These are phyloP conservation scores for Trissoscelio sp. DNA, from an alignment of 2,888 invertebrate genomes.

Conservation along the genomic window DNA sequence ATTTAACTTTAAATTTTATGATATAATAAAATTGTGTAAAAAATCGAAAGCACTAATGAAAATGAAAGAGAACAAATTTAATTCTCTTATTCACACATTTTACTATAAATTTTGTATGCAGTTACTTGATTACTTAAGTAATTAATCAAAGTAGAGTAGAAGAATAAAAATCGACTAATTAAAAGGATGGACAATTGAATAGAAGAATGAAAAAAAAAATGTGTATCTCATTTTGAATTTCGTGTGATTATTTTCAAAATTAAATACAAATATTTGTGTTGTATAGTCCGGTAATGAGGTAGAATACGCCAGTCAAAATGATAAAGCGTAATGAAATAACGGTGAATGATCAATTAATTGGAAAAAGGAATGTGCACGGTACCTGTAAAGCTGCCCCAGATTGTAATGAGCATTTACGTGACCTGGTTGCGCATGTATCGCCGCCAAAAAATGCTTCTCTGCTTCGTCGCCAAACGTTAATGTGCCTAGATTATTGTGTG, in stretches of 20 bases:
- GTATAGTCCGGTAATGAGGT: neutral
- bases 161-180: no score
- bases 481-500: conserved; percentile 94
- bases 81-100: no score
- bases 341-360: conserved; percentile 28
- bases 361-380: conserved; percentile 67
- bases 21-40: no score
- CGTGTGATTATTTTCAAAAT: no score
- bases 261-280: neutral
- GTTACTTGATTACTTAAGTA: neutral
- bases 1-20: no score
- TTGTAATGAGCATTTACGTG: conserved; percentile 94
- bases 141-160: no score
- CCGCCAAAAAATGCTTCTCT: conserved; percentile 90
- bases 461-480: conserved; percentile 89
- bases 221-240: no score
- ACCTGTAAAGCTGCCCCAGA: conserved; percentile 92
- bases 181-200: no score
- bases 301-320: neutral
- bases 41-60: no score
- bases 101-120: neutral
- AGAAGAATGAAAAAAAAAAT: no score
- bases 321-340: conserved; percentile 33
- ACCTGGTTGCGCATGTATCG: conserved; percentile 89
- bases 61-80: no score